Conservation (phyloP, 35 echinoderm and acorn worm species). For the Ptychodera flava region DNA sequence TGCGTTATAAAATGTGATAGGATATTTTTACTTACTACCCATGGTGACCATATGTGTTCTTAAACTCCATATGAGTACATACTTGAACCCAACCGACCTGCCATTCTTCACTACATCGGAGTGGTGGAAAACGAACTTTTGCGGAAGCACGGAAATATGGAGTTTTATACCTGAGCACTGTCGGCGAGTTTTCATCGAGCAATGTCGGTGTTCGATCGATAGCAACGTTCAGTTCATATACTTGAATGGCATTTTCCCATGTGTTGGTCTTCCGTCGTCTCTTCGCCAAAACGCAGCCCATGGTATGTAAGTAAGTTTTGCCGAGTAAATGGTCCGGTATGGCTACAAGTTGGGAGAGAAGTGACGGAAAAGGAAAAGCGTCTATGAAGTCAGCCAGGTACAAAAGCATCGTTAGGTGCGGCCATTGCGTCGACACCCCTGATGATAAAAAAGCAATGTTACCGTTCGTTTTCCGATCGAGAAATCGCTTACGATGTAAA, state of each 20-base stretch:
- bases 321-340: background rate
- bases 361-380: background rate
- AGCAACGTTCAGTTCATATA: conserved; percentile 78
- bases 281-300: conserved; percentile 98
- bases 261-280: conserved; percentile 72
- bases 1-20: conserved; percentile 2
- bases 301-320: background rate
- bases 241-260: conserved; percentile 91
- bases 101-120: conserved; percentile 78
- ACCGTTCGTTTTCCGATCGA: too few relatives aligned
- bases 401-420: background rate
- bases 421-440: too few relatives aligned
- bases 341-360: background rate
- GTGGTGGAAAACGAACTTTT: conserved; percentile 85
- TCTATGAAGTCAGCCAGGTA: background rate
- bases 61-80: conserved; percentile 96
- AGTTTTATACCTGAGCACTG: conserved; percentile 94
- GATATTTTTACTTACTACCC: conserved; percentile 81
- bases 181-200: conserved; percentile 79
- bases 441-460: too few relatives aligned
- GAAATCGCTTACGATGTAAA: too few relatives aligned
- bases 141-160: conserved; percentile 89
- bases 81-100: conserved; percentile 97
- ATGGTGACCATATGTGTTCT: conserved; percentile 83
- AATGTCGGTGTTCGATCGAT: conserved; percentile 91